Evolutionary conservation across 2,888 invertebrate species (phyloP).

Genomic region (Adelphocoris suturalis): DNA sequence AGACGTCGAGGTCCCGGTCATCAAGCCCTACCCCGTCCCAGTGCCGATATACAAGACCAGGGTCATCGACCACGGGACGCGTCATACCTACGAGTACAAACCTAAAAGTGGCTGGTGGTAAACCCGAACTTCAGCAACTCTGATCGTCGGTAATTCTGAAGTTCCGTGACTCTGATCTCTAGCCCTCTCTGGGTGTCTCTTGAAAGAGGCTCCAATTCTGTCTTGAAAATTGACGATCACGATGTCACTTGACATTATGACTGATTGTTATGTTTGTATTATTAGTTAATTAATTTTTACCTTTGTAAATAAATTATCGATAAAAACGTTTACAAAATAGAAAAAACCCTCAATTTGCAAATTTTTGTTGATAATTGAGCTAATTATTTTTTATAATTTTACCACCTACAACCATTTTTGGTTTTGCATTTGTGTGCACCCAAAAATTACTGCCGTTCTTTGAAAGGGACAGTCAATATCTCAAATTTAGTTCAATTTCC

Average conservation of each 20-base stretch:
- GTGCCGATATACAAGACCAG: slow-evolving; percentile 76
- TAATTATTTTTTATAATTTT: no score
- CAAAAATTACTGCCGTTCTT: no score
- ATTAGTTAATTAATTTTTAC: not conserved
- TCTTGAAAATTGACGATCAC: no score
- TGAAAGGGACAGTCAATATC: no score
- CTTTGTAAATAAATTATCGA: not conserved
- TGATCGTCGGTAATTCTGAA: not conserved
- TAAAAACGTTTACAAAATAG: no score
- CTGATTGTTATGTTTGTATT: slow-evolving; percentile 14
- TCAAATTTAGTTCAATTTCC: no score
- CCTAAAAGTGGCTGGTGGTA: slow-evolving; percentile 47
- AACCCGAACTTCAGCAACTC: not conserved
- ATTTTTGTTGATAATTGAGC: no score
- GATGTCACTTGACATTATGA: not conserved
- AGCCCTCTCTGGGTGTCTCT: no score
- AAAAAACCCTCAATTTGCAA: no score
- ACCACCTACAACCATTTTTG: no score
- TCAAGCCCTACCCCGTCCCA: slow-evolving; percentile 76
- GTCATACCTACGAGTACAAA: slow-evolving; percentile 52
- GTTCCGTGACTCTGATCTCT: not conserved
- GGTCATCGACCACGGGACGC: slow-evolving; percentile 75
- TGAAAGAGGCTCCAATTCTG: no score
- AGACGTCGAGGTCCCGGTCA: slow-evolving; percentile 76
- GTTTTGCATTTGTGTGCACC: no score